Conservation (phyloP, 2,888 invertebrate species). For the Lasioglossum malachurum region DNA sequence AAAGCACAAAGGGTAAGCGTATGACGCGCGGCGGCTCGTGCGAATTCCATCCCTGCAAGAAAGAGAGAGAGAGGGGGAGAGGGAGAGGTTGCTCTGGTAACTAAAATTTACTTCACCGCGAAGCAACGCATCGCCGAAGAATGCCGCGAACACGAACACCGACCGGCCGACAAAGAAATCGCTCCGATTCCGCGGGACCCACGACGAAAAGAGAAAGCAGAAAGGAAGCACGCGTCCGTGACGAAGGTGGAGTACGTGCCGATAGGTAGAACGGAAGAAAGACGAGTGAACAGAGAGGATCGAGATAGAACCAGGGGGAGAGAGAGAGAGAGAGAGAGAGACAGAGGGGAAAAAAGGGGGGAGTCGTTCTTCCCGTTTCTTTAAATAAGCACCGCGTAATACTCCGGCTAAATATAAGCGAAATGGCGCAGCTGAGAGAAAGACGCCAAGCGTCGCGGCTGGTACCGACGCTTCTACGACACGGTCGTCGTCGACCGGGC, state of each 20-base stretch:
- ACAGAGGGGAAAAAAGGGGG: slow-evolving; percentile 32
- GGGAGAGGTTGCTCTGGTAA: slow-evolving; percentile 12
- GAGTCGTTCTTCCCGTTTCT: slow-evolving; percentile 78
- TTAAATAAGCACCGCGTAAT: slow-evolving; percentile 84
- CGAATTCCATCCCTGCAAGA: neutral
- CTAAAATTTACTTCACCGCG: slow-evolving; percentile 49
- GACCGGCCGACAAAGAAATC: slow-evolving; percentile 43
- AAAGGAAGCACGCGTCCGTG: neutral
- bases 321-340: neutral
- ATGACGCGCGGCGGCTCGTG: neutral
- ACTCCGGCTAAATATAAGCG: slow-evolving; percentile 80
- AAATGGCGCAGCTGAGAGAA: slow-evolving; percentile 71
- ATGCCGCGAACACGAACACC: slow-evolving; percentile 40
- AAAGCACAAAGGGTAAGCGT: slow-evolving; percentile 10
- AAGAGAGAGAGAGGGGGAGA: neutral
- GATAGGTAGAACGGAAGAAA: slow-evolving; percentile 13
- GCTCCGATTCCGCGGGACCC: slow-evolving; percentile 36
- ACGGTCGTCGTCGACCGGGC: slow-evolving; percentile 30
- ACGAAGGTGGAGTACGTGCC: slow-evolving; percentile 16
- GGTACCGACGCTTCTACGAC: slow-evolving; percentile 46
- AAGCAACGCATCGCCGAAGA: slow-evolving; percentile 63
- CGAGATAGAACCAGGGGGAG: neutral
- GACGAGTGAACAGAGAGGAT: neutral
- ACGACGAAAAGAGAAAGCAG: slow-evolving; percentile 32
- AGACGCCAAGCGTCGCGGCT: slow-evolving; percentile 59